Conservation (phyloP, 2,888 invertebrate genomes). For the Epinotia demarniana region DNA sequence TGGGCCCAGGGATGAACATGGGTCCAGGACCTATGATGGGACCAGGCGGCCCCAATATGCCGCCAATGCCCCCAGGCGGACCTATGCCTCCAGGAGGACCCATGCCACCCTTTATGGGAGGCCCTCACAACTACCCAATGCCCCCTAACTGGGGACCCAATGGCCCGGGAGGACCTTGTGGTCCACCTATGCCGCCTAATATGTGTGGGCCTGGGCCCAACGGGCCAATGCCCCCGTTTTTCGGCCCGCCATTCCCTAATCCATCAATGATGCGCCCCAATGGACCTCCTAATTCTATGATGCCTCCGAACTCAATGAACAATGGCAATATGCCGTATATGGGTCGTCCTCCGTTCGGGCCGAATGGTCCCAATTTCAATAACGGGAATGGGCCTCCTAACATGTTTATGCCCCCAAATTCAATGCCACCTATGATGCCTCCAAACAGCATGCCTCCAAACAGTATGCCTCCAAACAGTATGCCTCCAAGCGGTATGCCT, state of each 20-base stretch:
- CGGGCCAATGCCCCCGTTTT: conserved; percentile 56
- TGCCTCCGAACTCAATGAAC: conserved; percentile 58
- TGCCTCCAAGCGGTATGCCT: too few species aligned
- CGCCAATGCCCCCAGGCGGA: conserved; percentile 45
- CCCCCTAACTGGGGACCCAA: conserved; percentile 33
- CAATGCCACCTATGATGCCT: conserved; percentile 48
- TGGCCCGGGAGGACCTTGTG: conserved; percentile 35
- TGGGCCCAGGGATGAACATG: conserved; percentile 49
- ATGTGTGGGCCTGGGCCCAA: conserved; percentile 75
- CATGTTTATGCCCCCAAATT: conserved; percentile 65
- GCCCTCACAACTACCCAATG: conserved; percentile 56
- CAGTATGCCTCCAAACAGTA: conserved; percentile 14
- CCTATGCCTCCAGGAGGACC: conserved; percentile 38
- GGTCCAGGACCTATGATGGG: conserved; percentile 47
- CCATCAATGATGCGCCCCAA: conserved; percentile 52
- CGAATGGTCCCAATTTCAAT: conserved; percentile 69
- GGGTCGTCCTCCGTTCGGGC: conserved; percentile 73
- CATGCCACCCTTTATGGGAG: conserved; percentile 67
- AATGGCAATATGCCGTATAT: conserved; percentile 70
- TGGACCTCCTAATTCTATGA: conserved; percentile 58
- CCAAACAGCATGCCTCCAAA: conserved; percentile 46
- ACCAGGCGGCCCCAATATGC: conserved; percentile 47
- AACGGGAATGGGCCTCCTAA: conserved; percentile 62
- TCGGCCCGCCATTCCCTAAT: conserved; percentile 45
- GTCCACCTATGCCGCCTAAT: conserved; percentile 58